phyloP scores from a whole-genome alignment of 2,113 vertebrate genomes.

The Eubucco bourcierii region DNA sequence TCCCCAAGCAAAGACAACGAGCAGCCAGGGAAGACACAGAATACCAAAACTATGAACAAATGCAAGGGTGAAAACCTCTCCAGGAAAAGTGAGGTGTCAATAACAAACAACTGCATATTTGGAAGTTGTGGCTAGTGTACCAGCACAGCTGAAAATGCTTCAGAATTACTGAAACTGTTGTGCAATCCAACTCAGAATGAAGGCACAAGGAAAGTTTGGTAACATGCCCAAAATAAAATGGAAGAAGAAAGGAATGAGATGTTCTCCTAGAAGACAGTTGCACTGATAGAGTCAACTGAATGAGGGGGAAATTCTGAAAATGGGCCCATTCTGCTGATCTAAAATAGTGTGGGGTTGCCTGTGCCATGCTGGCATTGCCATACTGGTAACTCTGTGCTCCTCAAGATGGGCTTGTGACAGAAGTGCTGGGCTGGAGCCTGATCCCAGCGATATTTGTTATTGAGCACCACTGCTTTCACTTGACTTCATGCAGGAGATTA shows the following conservation, averaged over 20 bases:
- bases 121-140: not conserved
- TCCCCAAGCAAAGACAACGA: not conserved
- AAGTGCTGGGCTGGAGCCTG: not conserved
- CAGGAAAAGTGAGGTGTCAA: not conserved
- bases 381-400: not conserved
- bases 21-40: not conserved
- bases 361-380: not conserved
- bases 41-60: not conserved
- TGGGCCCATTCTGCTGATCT: not conserved
- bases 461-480: not conserved
- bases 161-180: not conserved
- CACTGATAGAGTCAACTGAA: not conserved
- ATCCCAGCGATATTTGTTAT: not conserved
- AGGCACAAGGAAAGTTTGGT: not conserved
- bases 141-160: not conserved
- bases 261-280: not conserved
- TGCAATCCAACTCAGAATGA: not conserved
- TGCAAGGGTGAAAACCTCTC: not conserved
- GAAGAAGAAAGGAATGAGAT: not conserved
- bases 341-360: not conserved
- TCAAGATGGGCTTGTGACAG: not conserved
- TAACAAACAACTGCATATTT: not conserved
- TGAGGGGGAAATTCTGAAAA: not conserved
- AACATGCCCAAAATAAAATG: fast-evolving
- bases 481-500: not conserved